These are phyloP conservation scores for Notoglanidium macrostoma DNA, from an alignment of 2,797 vertebrate genomes.

Conservation along the genomic window DNA sequence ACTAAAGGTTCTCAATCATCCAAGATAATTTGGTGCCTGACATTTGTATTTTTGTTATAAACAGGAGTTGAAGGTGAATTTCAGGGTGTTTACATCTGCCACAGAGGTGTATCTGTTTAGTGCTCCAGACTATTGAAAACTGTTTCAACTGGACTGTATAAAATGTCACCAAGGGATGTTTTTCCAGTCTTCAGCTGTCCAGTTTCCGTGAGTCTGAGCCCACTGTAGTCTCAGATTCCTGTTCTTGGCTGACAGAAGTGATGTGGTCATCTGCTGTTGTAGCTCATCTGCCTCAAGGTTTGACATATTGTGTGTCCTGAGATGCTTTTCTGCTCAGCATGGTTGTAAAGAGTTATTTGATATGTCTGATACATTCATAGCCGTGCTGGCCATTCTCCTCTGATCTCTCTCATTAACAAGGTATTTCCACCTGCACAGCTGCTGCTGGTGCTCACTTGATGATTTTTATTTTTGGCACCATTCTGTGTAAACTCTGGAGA, in stretches of 20 bases:
- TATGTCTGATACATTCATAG: too few relatives aligned
- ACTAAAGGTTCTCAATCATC: neutral
- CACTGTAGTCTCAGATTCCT: neutral
- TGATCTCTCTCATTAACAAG: neutral
- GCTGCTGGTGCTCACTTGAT: neutral
- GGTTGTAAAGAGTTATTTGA: neutral
- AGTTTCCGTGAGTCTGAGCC: neutral
- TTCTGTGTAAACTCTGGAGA: neutral
- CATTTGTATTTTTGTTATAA: neutral
- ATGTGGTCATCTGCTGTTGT: neutral
- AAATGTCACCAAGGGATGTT: too few relatives aligned
- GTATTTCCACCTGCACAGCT: neutral
- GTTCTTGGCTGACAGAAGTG: neutral
- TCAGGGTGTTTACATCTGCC: neutral
- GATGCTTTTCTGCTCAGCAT: neutral
- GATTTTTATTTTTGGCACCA: neutral
- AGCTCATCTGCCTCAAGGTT: neutral
- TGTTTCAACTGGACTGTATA: neutral
- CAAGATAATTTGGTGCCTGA: neutral
- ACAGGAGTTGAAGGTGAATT: neutral
- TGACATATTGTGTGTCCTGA: neutral
- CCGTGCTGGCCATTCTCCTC: neutral
- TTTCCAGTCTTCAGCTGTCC: neutral
- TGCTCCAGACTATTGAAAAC: conserved; percentile 2
- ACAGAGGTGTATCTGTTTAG: neutral